Base-by-base conservation (phyloP, 2,888 invertebrate species). In the Eutolmus rufibarbis region DNA sequence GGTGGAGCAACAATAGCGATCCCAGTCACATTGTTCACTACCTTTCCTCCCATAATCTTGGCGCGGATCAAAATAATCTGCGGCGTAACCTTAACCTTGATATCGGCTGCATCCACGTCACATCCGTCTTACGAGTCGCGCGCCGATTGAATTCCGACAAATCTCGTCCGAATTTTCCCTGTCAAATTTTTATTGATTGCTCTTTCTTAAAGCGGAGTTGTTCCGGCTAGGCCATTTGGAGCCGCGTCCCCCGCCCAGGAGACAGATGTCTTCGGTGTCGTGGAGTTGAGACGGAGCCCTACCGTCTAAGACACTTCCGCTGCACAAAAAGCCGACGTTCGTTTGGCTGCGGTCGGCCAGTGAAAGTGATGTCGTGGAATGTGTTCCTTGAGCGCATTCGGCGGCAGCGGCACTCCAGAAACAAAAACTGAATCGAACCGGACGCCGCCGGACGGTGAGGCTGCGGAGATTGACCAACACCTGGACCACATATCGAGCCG, bases 351-450 rank as follows among this genome's bases (percentile, higher is more conserved):
- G n/a, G 66, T 34, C 57, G 84, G 19, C 2, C 40, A 84, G 74
- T 84, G 84, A 84, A 84, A 84, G 84, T 84, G 84, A 74, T 74
- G 74, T n/a, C 84, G 66, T 84, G 84, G 84, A 84, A 84, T 84
- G 84, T 84, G 84, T 74, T 57, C 84, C 84, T 66, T 34, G 19
- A 66, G 40, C 74, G 84, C 74, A 57, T 74, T 74, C 66, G 12
- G 28, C 28, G 28, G 66, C 28, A 19, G 23, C 19, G 40, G 19
- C 19, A 74, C 66, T 74, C 66, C 40, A 84, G 74, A 84, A 74
- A 84, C 23, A 84, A 40, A 57, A 84, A 40, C 66, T 40, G 40
- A 66, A 74, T 37, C 34, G 9, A 74, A 84, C 84, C 84, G 84
- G 66, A 84, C 43, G 79, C 31, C 23, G 23, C 23, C 16, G 79